Conservation (phyloP, 2,797 vertebrate genomes). For the Sylvia borin region DNA sequence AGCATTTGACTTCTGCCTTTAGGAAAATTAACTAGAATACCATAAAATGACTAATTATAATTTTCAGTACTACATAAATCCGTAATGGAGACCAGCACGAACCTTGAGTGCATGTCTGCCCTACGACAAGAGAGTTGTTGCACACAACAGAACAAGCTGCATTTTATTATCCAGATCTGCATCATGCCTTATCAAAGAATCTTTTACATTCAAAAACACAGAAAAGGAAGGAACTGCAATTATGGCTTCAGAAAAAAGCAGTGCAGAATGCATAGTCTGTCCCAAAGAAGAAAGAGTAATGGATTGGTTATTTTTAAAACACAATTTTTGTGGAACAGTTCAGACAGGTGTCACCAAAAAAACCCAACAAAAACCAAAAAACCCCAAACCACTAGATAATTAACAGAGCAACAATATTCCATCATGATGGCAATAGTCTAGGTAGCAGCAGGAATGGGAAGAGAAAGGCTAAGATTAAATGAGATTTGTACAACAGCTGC, state of each 20-base stretch:
- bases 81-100: not conserved
- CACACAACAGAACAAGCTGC: not conserved
- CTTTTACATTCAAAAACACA: not conserved
- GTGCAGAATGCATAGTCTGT: not conserved
- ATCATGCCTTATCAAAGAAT: not conserved
- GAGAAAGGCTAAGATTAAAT: not conserved
- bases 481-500: not conserved
- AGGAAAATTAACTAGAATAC: not conserved
- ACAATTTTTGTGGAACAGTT: not conserved
- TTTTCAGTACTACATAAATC: not conserved
- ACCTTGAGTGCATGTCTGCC: accelerated
- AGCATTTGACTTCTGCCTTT: not conserved
- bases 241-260: not conserved
- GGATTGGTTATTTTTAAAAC: not conserved
- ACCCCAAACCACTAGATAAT: not conserved
- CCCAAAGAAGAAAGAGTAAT: not conserved
- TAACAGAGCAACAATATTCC: not conserved
- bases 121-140: not conserved
- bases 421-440: not conserved
- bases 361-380: not conserved
- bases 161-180: not conserved
- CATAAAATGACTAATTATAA: not conserved
- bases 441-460: not conserved
- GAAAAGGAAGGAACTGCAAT: not conserved
- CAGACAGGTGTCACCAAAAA: not conserved